Conservation (phyloP, 2,113 vertebrate genomes). For the Epinephelus lanceolatus region DNA sequence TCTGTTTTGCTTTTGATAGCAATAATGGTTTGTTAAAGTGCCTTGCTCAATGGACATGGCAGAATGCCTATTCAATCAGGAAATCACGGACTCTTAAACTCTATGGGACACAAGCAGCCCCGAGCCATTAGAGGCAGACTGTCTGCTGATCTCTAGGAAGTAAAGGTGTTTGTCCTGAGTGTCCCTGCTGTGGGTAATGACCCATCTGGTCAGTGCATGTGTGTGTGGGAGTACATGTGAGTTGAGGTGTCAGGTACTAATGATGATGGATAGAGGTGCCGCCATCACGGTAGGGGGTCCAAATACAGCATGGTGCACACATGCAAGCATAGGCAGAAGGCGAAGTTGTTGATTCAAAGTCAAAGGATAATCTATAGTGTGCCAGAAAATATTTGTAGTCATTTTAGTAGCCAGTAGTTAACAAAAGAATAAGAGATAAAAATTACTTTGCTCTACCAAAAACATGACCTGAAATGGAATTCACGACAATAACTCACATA, state of each 20-base stretch:
- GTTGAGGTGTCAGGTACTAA: slow-evolving; percentile 66
- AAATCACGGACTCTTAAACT: slow-evolving; percentile 36
- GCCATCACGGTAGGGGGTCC: slow-evolving; percentile 41
- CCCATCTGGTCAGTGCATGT: slow-evolving; percentile 67
- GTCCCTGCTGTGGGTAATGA: slow-evolving; percentile 70
- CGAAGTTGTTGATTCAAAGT: slow-evolving; percentile 44
- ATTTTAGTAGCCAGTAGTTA: not conserved
- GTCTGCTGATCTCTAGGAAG: slow-evolving; percentile 61
- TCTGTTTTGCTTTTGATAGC: slow-evolving; percentile 39
- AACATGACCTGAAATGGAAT: no score
- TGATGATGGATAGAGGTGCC: slow-evolving; percentile 69
- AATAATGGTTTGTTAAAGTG: slow-evolving; percentile 44
- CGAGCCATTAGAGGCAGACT: slow-evolving; percentile 49
- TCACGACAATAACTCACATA: no score
- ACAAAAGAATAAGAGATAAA: no score
- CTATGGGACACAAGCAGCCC: slow-evolving; percentile 48
- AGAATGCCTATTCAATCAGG: slow-evolving; percentile 42
- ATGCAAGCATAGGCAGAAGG: slow-evolving; percentile 10
- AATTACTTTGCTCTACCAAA: no score
- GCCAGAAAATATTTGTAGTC: not conserved
- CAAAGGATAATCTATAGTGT: slow-evolving; percentile 15
- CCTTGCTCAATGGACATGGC: slow-evolving; percentile 27
- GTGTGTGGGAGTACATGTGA: slow-evolving; percentile 41
- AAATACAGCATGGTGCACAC: slow-evolving; percentile 30
- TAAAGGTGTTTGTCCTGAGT: slow-evolving; percentile 72